phyloP scores from a whole-genome alignment of 2,888 invertebrate genomes.

The Spodoptera picta region DNA sequence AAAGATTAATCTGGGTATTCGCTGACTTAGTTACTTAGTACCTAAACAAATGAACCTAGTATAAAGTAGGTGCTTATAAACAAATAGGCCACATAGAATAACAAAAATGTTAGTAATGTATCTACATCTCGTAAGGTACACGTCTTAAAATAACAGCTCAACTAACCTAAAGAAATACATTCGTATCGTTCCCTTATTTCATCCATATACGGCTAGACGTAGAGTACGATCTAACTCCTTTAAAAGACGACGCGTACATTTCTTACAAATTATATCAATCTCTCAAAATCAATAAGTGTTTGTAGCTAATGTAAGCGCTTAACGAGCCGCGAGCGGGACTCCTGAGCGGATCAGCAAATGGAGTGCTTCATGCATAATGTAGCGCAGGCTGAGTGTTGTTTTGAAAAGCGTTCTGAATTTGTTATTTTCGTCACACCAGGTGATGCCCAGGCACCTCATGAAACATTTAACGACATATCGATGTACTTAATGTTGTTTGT shows the following conservation, averaged over 20 bases:
- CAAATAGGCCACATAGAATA: no score
- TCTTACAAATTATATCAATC: conserved; percentile 81
- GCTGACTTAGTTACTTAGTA: no score
- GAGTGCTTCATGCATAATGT: conserved; percentile 89
- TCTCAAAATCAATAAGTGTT: conserved; percentile 87
- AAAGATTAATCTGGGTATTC: no score
- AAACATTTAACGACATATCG: conserved; percentile 85
- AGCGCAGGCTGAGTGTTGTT: conserved; percentile 87
- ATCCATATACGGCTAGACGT: conserved; percentile 1
- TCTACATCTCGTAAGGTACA: background rate
- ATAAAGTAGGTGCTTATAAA: no score
- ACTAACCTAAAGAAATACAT: background rate
- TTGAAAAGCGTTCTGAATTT: conserved; percentile 88
- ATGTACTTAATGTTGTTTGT: conserved; percentile 59
- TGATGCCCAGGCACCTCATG: conserved; percentile 84
- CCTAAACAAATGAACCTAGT: no score
- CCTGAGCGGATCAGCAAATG: conserved; percentile 88
- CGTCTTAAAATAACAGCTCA: conserved; percentile 1
- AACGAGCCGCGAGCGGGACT: conserved; percentile 87
- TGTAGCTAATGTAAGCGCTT: conserved; percentile 88
- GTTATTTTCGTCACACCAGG: conserved; percentile 87
- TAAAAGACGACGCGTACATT: conserved; percentile 55
- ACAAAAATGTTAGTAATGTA: no score
- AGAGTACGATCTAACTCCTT: conserved; percentile 20
- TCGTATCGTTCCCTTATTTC: conserved; percentile 2